A percentile compares a stretch with the other conserved stretches of the same genome.
Conservation (phyloP, 2,113 vertebrate genomes). For the Eurystomus gularis region DNA sequence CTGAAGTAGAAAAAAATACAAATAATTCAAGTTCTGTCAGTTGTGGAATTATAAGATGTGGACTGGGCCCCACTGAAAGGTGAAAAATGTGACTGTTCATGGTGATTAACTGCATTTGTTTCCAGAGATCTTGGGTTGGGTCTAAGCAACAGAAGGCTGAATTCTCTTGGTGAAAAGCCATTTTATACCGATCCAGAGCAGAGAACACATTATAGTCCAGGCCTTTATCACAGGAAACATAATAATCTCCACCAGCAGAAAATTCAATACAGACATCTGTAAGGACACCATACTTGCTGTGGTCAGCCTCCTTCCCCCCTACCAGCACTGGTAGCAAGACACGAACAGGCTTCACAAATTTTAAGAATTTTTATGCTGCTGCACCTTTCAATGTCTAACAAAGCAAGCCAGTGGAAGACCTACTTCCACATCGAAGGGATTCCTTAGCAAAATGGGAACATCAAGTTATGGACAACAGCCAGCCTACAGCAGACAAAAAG, state of each 20-base stretch:
- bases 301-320: not conserved
- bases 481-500: not conserved
- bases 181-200: not conserved
- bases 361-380: not conserved
- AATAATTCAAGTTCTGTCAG: not conserved
- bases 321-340: not conserved
- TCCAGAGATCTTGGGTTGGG: not conserved
- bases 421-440: not conserved
- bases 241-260: not conserved
- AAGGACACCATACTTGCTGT: not conserved
- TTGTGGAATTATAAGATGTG: not conserved
- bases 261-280: not conserved
- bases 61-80: rapidly evolving
- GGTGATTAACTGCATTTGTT: not conserved
- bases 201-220: not conserved
- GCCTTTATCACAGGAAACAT: not conserved
- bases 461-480: not conserved
- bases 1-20: not conserved
- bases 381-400: not conserved
- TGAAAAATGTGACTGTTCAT: not conserved
- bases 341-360: not conserved
- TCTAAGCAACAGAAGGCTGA: not conserved
- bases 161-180: not conserved
- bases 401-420: not conserved
- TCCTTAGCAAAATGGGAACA: not conserved